phyloP scores from a whole-genome alignment of 2,888 invertebrate species.

The Ornithoptera alexandrae region DNA sequence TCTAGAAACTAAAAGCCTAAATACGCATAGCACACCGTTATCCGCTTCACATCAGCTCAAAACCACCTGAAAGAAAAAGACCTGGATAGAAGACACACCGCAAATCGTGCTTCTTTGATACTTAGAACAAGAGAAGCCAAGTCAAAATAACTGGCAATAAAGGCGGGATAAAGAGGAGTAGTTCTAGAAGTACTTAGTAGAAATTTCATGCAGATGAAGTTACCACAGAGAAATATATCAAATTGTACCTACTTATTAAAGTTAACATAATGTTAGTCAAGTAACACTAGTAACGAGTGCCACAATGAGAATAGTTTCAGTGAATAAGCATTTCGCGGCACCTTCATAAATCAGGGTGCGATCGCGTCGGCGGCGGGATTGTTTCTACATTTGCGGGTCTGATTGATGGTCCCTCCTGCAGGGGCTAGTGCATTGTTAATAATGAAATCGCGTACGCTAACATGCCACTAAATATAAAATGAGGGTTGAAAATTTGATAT shows the following conservation, averaged over 20 bases:
- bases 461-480: slow-evolving; percentile 29
- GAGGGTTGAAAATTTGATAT: slow-evolving; percentile 26
- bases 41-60: no score
- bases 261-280: neutral
- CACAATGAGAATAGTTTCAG: slow-evolving; percentile 29
- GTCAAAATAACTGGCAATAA: no score
- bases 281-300: neutral
- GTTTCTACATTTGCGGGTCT: slow-evolving; percentile 62
- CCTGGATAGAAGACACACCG: no score
- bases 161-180: no score
- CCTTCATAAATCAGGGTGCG: slow-evolving; percentile 49
- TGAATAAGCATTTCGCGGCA: slow-evolving; percentile 30
- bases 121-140: no score
- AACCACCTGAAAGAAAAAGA: no score
- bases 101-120: no score
- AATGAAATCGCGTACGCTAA: slow-evolving; percentile 32
- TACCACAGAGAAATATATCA: no score
- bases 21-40: no score
- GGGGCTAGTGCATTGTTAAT: slow-evolving; percentile 33
- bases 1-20: no score
- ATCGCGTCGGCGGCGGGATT: slow-evolving; percentile 47
- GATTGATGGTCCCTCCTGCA: slow-evolving; percentile 56
- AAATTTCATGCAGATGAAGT: no score
- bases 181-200: no score
- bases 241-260: neutral